A percentile compares a stretch with the other conserved stretches of the same genome.
Conservation (phyloP, 2,888 invertebrate species). For the Saturnia japonica region DNA sequence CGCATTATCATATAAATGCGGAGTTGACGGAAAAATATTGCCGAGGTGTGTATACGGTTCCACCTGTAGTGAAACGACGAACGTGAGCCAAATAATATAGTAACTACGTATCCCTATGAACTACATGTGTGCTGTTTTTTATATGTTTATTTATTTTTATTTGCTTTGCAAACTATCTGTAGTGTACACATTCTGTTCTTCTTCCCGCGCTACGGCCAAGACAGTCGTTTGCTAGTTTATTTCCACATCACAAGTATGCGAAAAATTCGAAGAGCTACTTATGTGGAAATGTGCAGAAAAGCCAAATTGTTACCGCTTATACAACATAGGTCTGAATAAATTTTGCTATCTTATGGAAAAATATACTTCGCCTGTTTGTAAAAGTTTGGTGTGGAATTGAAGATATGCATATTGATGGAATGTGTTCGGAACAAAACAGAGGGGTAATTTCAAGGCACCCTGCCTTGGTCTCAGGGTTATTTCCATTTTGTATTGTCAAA, state of each 20-base stretch:
- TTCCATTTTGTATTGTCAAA: no score
- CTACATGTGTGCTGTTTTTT: slow-evolving; percentile 1
- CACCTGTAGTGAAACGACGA: slow-evolving; percentile 42
- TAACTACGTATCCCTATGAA: slow-evolving; percentile 10
- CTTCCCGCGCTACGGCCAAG: neutral
- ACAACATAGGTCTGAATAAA: no score
- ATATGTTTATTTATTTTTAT: slow-evolving; percentile 2
- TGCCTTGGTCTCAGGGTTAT: no score
- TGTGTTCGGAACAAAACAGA: no score
- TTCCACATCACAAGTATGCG: no score
- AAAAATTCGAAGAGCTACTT: neutral
- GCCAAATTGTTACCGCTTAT: no score
- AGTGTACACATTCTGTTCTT: neutral
- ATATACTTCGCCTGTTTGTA: no score
- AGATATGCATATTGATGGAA: no score
- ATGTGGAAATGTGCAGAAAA: no score
- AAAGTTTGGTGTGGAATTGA: no score
- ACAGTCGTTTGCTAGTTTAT: neutral
- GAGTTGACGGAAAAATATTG: slow-evolving; percentile 76
- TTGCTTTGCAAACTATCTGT: neutral
- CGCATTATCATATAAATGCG: slow-evolving; percentile 70
- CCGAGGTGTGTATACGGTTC: slow-evolving; percentile 47
- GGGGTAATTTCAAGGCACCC: no score
- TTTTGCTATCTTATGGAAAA: no score
- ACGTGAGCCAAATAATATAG: slow-evolving; percentile 56